Percentiles rank a stretch among this genome's conserved stretches.
Conservation (phyloP, 64 coral and sea anemone genomes). For the Montipora foliosa region DNA sequence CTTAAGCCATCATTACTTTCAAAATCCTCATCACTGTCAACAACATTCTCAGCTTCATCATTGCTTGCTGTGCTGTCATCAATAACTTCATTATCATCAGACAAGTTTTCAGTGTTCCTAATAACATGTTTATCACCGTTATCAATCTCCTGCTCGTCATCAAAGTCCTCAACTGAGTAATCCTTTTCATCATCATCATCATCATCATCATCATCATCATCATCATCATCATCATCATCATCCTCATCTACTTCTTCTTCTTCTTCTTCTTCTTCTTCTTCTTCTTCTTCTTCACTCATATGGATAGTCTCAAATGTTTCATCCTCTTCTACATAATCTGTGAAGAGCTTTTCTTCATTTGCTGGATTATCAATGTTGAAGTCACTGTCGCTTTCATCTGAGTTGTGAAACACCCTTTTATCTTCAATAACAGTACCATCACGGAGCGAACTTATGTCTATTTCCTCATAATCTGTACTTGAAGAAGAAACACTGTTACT, state of each 20-base stretch:
- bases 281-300: neutral
- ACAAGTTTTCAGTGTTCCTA: no score
- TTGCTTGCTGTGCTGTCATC: neutral
- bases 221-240: neutral
- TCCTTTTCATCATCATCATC: neutral
- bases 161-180: neutral
- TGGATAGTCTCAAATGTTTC: neutral
- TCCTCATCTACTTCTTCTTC: neutral
- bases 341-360: neutral
- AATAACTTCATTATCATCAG: neutral
- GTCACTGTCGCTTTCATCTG: slow-evolving; percentile 16
- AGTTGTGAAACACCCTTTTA: slow-evolving; percentile 3
- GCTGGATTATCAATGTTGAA: neutral
- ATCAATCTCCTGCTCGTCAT: neutral
- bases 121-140: neutral
- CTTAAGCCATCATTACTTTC: neutral
- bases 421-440: neutral
- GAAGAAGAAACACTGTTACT: slow-evolving; percentile 21
- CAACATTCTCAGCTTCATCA: neutral
- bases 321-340: neutral
- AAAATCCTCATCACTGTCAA: neutral
- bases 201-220: no score
- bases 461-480: slow-evolving; percentile 56
- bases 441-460: neutral
- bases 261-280: neutral